Base-by-base conservation (phyloP, 2,888 invertebrate species). In the Polydrusus pterygomalis region DNA sequence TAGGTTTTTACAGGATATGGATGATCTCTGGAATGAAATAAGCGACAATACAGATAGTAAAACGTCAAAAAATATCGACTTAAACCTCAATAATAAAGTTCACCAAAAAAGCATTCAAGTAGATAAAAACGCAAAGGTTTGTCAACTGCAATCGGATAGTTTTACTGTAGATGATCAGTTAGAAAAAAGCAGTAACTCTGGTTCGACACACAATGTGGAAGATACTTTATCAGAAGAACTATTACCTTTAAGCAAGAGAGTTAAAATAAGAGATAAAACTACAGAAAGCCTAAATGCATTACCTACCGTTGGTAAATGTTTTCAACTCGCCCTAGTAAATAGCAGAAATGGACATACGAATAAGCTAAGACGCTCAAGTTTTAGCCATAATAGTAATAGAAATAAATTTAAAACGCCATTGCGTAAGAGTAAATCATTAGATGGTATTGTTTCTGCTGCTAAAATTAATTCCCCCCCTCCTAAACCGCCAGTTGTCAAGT, bases 11-110 rank as follows among this genome's bases (percentile, higher is more conserved):
- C 51, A 51, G 20, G 20, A 51, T 54, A 54, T 54, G 40, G 54
- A 67, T 40, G 67, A 13, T 51, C 11, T 51, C 11, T 67, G 67
- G 67, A 67, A 54, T 8, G 54, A 67, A 51, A 67, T 67, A 17
- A 65, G 18, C 13, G 8, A 15, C 43, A n/a, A 5, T 20, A 62
- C 40, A 17, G 9, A 2, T 20, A 13, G 18, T 13, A 43, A 8
- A 13, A 43, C 11, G 13, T 25, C 30, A 10, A 30, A 10, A 10
- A 51, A 20, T 20, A 1, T 6, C 1, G 25, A 13, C 0, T 2
- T 54, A 25, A 54, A 54, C 25, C n/a, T 0, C 5, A 25, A 6
- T 5, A 13, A 2, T 6, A n/a, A n/a, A n/a, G n/a, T n/a, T n/a
- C n/a, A n/a, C n/a, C n/a, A n/a, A n/a, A n/a, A n/a, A n/a, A n/a